A percentile compares a stretch with the other conserved stretches of the same genome.
Evolutionary conservation across 1,140 invertebrate species (phyloP).

Genomic region (Drosophila athabasca): DNA sequence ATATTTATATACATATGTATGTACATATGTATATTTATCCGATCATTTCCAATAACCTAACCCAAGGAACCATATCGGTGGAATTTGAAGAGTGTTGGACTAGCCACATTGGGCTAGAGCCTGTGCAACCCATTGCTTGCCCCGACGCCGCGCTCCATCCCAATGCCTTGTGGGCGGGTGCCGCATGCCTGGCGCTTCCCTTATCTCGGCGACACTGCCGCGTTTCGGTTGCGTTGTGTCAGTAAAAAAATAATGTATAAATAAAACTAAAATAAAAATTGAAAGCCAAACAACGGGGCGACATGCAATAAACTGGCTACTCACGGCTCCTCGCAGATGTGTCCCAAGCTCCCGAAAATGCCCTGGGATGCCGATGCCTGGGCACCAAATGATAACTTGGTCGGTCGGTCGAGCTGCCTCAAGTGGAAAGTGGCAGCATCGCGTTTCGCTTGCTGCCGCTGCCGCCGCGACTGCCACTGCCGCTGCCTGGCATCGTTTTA

Average conservation of each 20-base stretch:
- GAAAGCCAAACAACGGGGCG: conserved; percentile 75
- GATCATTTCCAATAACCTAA: too few relatives aligned
- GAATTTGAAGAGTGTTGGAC: too few relatives aligned
- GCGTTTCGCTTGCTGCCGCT: conserved; percentile 18
- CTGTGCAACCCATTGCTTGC: too few relatives aligned
- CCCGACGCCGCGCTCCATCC: too few relatives aligned
- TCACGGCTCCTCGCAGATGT: conserved; percentile 27
- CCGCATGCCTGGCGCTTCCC: conserved; percentile 27
- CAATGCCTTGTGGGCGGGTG: too few relatives aligned
- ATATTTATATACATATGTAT: too few relatives aligned
- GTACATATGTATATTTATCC: too few relatives aligned
- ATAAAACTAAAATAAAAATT: conserved; percentile 80
- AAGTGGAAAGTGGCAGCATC: conserved; percentile 63
- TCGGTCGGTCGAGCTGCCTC: conserved; percentile 25
- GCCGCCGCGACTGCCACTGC: conserved; percentile 2
- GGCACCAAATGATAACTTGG: conserved; percentile 66
- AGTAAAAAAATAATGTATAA: conserved; percentile 53
- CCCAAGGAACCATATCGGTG: too few relatives aligned
- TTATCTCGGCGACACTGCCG: conserved; percentile 28
- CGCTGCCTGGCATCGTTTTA: conserved; percentile 62
- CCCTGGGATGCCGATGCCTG: conserved; percentile 48
- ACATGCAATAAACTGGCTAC: conserved; percentile 76
- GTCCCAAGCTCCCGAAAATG: neutral
- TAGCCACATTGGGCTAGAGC: too few relatives aligned
- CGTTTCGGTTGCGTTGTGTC: conserved; percentile 18